Conservation (phyloP, 2,113 vertebrate genomes). For the Ploceus nigricollis region DNA sequence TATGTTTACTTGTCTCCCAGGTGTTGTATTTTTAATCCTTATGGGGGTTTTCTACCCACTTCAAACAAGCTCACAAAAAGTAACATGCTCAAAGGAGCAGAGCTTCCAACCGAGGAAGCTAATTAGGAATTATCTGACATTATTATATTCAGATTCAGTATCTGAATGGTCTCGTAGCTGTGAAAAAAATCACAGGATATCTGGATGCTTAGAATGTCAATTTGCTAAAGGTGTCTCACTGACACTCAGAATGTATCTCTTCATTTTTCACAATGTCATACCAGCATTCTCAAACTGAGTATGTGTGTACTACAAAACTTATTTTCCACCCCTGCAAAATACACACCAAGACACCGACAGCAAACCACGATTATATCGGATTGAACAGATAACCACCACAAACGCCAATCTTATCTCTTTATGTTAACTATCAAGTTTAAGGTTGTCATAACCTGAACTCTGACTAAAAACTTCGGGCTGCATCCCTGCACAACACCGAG, state of each 20-base stretch:
- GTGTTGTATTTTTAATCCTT: background rate
- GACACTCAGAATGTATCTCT: background rate
- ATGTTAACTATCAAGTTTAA: background rate
- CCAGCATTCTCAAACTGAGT: background rate
- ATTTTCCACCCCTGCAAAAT: background rate
- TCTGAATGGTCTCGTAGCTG: background rate
- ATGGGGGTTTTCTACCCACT: background rate
- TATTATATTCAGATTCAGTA: background rate
- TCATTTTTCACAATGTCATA: background rate
- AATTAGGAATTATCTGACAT: background rate
- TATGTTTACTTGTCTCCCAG: background rate
- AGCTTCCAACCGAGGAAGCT: background rate
- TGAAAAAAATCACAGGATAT: background rate
- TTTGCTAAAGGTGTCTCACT: background rate
- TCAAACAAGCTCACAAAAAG: background rate
- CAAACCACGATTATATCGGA: background rate
- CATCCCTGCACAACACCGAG: rapidly evolving
- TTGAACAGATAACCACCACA: background rate
- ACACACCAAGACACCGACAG: background rate
- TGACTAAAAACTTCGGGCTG: background rate
- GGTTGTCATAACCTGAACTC: background rate
- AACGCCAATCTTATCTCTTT: background rate
- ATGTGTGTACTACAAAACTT: background rate
- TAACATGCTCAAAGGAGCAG: background rate
- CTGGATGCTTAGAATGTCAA: background rate